Base-by-base conservation (phyloP, 2,888 invertebrate species). In the Agrotis ipsilon region DNA sequence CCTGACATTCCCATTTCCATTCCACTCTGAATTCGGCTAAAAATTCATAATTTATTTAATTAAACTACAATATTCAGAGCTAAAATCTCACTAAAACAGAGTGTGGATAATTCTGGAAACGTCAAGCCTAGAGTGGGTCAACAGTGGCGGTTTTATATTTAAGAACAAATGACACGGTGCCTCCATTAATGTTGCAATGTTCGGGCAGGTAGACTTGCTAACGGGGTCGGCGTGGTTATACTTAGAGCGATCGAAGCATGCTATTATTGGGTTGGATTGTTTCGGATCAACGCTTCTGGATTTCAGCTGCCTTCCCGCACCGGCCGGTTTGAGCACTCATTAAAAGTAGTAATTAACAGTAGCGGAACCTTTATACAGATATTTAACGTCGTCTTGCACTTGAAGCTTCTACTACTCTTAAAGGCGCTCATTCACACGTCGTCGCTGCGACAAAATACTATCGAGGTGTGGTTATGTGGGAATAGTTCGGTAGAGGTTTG, bases 251-350 rank as follows among this genome's bases (percentile, higher is more conserved):
- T 96, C 94, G 94, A 94, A 94, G 87, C 90, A 83, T 82, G 89
- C 94, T 95, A 95, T 95, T 95, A 92, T 93, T 93, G 94, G 93
- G 89, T 89, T 89, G 91, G 90, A 91, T 90, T 90, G 92, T 91
- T 92, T 89, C 91, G 86, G 87, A 85, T 87, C 89, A 92, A 86
- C 88, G 88, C 88, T 87, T 86, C 87, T 87, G 88, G 91, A 91
- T 89, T 92, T 91, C 89, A 89, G 88, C 87, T 88, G 90, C 87
- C 89, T 90, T 71, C 73, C 72, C 71, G 80, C 78, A 71, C 66
- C 70, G 66, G 62, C 21, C 43, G 58, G 55, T 55, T 64, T 84
- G 64, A 69, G 67, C 54, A 51, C 61, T 79, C 57, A 83, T 84
- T 82, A 75, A 76, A 88, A 82, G 73, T 52, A 83, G 85, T 88